These are phyloP conservation scores for Rhodophaea formosa DNA, from an alignment of 2,888 invertebrate species.

Conservation along the genomic window DNA sequence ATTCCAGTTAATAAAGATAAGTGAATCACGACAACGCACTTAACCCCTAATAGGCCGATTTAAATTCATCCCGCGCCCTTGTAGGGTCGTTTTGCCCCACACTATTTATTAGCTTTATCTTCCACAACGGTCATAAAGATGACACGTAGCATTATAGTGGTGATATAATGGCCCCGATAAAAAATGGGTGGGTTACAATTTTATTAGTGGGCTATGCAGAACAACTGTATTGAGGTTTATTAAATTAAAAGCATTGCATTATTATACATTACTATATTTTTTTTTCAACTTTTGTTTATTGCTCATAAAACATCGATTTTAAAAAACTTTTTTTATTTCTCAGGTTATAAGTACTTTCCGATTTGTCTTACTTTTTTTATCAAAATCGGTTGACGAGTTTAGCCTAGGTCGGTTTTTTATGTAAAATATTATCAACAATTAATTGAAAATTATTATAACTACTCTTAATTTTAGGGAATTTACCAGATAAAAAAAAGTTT, in stretches of 20 bases:
- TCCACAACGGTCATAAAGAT: slow-evolving; percentile 35
- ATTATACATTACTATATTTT: background rate
- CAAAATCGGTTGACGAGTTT: too few species aligned
- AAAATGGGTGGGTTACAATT: slow-evolving; percentile 4
- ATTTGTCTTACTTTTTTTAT: too few species aligned
- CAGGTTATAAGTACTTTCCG: too few species aligned
- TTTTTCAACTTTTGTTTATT: too few species aligned
- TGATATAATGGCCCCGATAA: background rate
- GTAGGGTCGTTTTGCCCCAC: slow-evolving; percentile 14
- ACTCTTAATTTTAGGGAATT: too few species aligned
- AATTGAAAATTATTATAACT: too few species aligned
- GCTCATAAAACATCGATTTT: too few species aligned
- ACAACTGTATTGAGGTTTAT: background rate
- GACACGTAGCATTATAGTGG: slow-evolving; percentile 25
- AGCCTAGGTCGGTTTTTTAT: too few species aligned
- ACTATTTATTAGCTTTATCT: slow-evolving; percentile 38
- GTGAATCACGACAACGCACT: slow-evolving; percentile 4
- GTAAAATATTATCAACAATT: too few species aligned
- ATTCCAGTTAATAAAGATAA: slow-evolving; percentile 8
- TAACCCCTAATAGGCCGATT: slow-evolving; percentile 27
- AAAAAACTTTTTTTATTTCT: too few species aligned
- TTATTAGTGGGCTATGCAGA: background rate
- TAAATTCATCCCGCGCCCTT: slow-evolving; percentile 30
- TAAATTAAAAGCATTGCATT: background rate
- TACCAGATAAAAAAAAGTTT: too few species aligned